phyloP scores from a whole-genome alignment of 2,113 vertebrate genomes.

The Petromus typicus region DNA sequence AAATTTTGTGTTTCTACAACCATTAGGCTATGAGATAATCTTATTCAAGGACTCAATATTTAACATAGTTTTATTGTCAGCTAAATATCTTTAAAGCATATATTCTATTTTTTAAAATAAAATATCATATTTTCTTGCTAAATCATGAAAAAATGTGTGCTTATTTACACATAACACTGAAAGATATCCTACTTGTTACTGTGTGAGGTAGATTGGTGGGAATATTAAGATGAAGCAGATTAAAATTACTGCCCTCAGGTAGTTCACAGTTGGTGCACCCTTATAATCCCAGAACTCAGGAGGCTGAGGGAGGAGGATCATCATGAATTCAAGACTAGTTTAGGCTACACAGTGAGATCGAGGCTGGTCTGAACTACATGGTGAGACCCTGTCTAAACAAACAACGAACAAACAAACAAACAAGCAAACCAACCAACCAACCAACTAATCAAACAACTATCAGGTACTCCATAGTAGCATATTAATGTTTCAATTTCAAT shows the following conservation, averaged over 20 bases:
- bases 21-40: conserved; percentile 32
- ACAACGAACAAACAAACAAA: too few species aligned
- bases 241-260: neutral
- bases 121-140: neutral
- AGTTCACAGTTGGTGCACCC: neutral
- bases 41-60: conserved; percentile 20
- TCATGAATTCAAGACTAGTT: too few species aligned
- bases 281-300: too few species aligned
- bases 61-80: conserved; percentile 28
- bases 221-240: neutral
- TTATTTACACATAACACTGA: neutral
- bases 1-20: conserved; percentile 47
- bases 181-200: neutral
- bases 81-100: neutral
- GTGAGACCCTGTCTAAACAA: too few species aligned
- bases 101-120: neutral
- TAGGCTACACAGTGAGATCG: too few species aligned
- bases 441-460: too few species aligned
- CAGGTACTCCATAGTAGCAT: neutral
- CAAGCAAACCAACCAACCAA: too few species aligned
- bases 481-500: neutral
- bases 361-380: too few species aligned
- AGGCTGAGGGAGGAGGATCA: too few species aligned
- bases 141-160: conserved; percentile 6
- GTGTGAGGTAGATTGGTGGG: neutral